These are phyloP conservation scores for Lasioglossum lativentre DNA, from an alignment of 2,888 invertebrate genomes.

Conservation along the genomic window DNA sequence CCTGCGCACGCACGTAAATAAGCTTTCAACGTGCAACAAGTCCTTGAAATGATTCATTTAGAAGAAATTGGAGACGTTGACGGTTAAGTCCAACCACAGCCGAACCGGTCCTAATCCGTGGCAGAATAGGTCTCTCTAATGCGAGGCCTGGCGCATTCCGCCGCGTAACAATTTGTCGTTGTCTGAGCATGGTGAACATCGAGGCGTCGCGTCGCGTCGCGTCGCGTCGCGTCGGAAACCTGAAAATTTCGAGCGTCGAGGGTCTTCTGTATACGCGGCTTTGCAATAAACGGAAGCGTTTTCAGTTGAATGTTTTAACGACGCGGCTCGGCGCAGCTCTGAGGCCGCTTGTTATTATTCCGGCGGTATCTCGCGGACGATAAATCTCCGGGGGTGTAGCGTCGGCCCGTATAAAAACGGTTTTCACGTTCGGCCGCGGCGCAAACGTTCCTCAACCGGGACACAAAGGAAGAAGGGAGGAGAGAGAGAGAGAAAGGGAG, in stretches of 20 bases:
- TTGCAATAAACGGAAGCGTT: constrained; percentile 45
- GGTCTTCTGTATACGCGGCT: neutral
- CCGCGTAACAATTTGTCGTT: constrained; percentile 20
- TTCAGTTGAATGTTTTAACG: constrained; percentile 30
- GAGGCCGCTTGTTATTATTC: constrained; percentile 46
- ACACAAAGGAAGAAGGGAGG: constrained; percentile 29
- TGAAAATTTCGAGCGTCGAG: constrained; percentile 10
- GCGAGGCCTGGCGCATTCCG: neutral
- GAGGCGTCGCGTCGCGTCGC: neutral
- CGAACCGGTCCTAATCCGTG: neutral
- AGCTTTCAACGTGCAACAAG: neutral
- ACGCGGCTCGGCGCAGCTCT: neutral
- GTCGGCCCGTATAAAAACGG: constrained; percentile 34
- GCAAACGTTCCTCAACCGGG: constrained; percentile 45
- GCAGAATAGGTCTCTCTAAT: neutral
- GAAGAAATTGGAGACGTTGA: neutral
- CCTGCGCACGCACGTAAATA: neutral
- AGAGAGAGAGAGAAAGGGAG: constrained; percentile 9
- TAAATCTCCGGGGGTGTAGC: constrained; percentile 41
- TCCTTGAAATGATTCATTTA: neutral
- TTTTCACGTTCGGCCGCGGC: constrained; percentile 42
- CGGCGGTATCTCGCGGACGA: constrained; percentile 45
- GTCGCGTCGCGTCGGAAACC: constrained; percentile 13
- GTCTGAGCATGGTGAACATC: neutral
- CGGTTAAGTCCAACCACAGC: neutral